Percentiles rank a stretch among this genome's conserved stretches.
Evolutionary conservation across 2,888 invertebrate genomes (phyloP).

Genomic region (Omphaloscelis lunosa): DNA sequence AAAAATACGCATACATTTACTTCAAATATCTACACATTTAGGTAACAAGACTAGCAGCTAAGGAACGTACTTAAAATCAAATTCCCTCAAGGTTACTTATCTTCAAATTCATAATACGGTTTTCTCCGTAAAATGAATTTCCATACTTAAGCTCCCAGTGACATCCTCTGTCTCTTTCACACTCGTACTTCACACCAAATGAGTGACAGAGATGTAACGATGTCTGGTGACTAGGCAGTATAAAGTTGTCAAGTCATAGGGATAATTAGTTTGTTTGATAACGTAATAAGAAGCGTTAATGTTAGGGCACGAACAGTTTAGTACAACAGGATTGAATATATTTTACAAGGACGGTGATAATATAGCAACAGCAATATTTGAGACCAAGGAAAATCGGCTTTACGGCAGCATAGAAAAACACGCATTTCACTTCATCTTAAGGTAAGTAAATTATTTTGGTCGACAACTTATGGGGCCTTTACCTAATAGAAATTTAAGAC

Average conservation of each 20-base stretch:
- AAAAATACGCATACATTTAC: too few species aligned
- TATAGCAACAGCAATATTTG: not conserved
- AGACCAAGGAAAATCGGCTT: not conserved
- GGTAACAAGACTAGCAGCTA: not conserved
- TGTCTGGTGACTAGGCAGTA: constrained; percentile 35
- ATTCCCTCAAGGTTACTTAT: constrained; percentile 11
- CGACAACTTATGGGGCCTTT: not conserved
- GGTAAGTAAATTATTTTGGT: not conserved
- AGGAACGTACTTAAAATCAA: constrained; percentile 13
- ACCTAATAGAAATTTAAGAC: too few species aligned
- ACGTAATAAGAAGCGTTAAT: constrained; percentile 44
- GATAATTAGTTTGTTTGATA: constrained; percentile 64
- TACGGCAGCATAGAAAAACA: not conserved
- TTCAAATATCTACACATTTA: not conserved
- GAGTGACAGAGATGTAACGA: constrained; percentile 47
- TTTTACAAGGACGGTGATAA: not conserved
- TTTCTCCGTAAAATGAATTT: constrained; percentile 47
- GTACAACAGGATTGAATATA: not conserved
- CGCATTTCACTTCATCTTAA: not conserved
- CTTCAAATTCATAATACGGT: constrained; percentile 42
- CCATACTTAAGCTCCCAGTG: constrained; percentile 17
- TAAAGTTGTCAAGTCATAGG: constrained; percentile 59
- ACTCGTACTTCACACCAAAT: not conserved
- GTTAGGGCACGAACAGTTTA: not conserved
- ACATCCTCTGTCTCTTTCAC: constrained; percentile 25